Evolutionary conservation across 2,113 vertebrate genomes (phyloP).

Genomic region (Myanophis thanlyinensis): DNA sequence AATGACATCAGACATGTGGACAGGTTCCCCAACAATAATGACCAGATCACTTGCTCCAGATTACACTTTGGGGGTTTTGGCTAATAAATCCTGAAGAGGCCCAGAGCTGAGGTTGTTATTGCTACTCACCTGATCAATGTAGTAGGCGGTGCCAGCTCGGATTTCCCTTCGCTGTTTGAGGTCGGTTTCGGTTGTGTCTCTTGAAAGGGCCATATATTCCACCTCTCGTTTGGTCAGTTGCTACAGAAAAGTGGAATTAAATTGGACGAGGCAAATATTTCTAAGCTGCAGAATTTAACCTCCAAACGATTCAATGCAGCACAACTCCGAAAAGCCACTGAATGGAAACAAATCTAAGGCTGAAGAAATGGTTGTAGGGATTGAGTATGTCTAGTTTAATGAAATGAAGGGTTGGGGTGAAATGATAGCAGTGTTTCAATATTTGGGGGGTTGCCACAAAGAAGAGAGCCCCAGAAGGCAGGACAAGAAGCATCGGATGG

Average conservation of each 20-base stretch:
- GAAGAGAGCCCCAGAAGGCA: background rate
- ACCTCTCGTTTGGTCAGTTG: slow-evolving; percentile 92
- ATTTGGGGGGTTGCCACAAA: background rate
- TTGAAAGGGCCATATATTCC: slow-evolving; percentile 90
- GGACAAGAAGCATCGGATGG: background rate
- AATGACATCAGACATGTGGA: background rate
- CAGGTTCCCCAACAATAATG: background rate
- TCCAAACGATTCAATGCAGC: background rate
- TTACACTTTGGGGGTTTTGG: background rate
- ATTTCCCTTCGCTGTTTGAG: slow-evolving; percentile 97
- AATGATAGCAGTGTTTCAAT: background rate
- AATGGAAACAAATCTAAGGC: slow-evolving; percentile 32
- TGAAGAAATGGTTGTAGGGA: background rate
- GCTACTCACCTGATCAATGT: slow-evolving; percentile 90
- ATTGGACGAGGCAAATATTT: background rate
- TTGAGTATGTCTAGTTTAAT: too few species aligned
- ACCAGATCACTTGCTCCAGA: background rate
- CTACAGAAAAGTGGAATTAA: slow-evolving; percentile 65
- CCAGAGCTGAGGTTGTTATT: background rate
- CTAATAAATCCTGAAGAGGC: background rate
- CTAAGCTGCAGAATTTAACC: background rate
- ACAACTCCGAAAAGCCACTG: slow-evolving; percentile 10
- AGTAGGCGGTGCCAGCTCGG: slow-evolving; percentile 87
- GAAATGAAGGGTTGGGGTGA: background rate
- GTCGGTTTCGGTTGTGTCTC: slow-evolving; percentile 95